Conservation (phyloP, 2,797 vertebrate species). For the Gymnodraco acuticeps region DNA sequence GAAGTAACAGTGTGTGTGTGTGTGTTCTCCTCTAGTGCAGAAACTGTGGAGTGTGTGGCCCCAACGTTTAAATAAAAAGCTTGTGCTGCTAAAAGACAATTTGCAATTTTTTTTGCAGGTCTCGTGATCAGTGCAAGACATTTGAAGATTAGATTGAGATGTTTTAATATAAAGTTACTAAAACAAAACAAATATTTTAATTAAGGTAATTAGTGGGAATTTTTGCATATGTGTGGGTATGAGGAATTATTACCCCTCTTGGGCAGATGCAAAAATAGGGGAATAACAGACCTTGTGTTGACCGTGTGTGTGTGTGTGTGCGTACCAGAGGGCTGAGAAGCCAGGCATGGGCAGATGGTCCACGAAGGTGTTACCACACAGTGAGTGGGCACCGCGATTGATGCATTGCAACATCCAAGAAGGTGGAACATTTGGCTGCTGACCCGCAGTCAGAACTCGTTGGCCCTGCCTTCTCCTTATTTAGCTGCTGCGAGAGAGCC, state of each 20-base stretch:
- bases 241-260: slow-evolving; percentile 45
- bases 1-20: too few species aligned
- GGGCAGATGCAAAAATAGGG: slow-evolving; percentile 56
- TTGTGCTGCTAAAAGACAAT: too few species aligned
- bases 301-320: slow-evolving; percentile 21
- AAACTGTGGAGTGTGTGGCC: too few species aligned
- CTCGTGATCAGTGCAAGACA: too few species aligned
- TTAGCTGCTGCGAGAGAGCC: slow-evolving; percentile 77
- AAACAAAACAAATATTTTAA: not conserved
- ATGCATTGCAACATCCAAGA: slow-evolving; percentile 86
- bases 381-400: slow-evolving; percentile 84
- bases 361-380: slow-evolving; percentile 84
- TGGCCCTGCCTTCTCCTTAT: slow-evolving; percentile 76
- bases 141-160: too few species aligned
- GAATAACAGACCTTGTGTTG: slow-evolving; percentile 29
- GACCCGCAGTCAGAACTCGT: slow-evolving; percentile 84
- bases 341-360: slow-evolving; percentile 81
- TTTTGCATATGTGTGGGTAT: slow-evolving; percentile 1
- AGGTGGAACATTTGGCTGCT: slow-evolving; percentile 88
- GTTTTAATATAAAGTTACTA: not conserved
- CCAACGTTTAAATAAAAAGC: too few species aligned
- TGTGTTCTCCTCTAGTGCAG: too few species aligned
- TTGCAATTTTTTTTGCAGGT: too few species aligned
- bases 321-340: slow-evolving; percentile 75
- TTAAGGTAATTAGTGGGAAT: not conserved